phyloP scores from a whole-genome alignment of 1,140 invertebrate species.

The Carposina sasakii region DNA sequence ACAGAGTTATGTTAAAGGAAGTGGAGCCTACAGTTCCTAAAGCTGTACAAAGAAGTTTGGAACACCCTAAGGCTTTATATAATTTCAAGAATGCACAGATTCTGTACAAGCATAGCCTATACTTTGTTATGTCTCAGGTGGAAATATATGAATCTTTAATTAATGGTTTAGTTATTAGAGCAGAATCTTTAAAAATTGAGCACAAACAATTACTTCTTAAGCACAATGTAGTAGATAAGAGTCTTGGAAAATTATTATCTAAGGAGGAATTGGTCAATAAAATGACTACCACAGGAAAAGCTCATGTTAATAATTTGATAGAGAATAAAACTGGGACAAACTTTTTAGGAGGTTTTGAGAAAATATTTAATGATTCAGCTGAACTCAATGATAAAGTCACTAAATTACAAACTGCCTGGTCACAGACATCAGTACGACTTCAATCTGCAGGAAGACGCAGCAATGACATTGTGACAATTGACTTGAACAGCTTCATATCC shows the following conservation, averaged over 20 bases:
- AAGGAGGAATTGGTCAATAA: slow-evolving; percentile 47
- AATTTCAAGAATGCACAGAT: slow-evolving; percentile 60
- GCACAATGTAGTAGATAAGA: slow-evolving; percentile 61
- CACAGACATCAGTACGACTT: slow-evolving; percentile 48
- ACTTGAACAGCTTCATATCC: slow-evolving; percentile 52
- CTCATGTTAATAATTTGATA: slow-evolving; percentile 45
- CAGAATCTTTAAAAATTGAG: slow-evolving; percentile 57
- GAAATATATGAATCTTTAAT: slow-evolving; percentile 58
- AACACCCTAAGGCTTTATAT: slow-evolving; percentile 59
- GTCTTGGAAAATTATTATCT: slow-evolving; percentile 52
- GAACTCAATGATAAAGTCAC: slow-evolving; percentile 46
- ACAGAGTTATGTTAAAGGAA: slow-evolving; percentile 48
- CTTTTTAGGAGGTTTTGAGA: slow-evolving; percentile 50
- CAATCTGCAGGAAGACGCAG: slow-evolving; percentile 60
- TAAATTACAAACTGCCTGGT: slow-evolving; percentile 57
- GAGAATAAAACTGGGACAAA: slow-evolving; percentile 41
- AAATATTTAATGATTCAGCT: slow-evolving; percentile 51
- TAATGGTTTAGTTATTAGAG: slow-evolving; percentile 51
- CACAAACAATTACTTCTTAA: slow-evolving; percentile 54
- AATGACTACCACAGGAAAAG: slow-evolving; percentile 46
- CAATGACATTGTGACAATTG: slow-evolving; percentile 50
- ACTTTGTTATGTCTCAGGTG: slow-evolving; percentile 63
- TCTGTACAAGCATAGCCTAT: slow-evolving; percentile 54
- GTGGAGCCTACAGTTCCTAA: slow-evolving; percentile 56
- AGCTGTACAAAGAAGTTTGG: slow-evolving; percentile 57